These are phyloP conservation scores for Loripinus fragilis DNA, from an alignment of 2,888 invertebrate genomes.

Conservation along the genomic window DNA sequence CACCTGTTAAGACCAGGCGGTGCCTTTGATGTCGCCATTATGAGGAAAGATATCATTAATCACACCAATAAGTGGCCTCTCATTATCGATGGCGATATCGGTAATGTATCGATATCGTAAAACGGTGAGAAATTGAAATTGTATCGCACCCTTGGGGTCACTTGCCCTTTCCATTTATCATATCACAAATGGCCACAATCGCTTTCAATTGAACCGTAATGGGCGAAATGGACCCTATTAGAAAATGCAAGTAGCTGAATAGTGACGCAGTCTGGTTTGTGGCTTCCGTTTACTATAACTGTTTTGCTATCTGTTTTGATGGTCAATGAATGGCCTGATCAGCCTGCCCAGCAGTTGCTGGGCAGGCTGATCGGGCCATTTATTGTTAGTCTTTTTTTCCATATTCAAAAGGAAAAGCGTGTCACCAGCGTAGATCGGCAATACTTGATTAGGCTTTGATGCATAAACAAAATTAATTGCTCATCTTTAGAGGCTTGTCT, in stretches of 20 bases:
- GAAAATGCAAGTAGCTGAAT: neutral
- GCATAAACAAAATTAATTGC: slow-evolving; percentile 3
- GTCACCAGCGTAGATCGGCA: too few relatives aligned
- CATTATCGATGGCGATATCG: slow-evolving; percentile 39
- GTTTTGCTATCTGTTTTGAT: too few relatives aligned
- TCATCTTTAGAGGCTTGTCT: neutral
- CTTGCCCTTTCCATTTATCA: neutral
- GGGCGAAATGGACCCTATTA: neutral
- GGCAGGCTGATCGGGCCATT: too few relatives aligned
- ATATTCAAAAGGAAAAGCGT: slow-evolving; percentile 6
- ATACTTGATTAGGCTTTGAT: slow-evolving; percentile 8
- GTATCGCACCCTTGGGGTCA: slow-evolving; percentile 24
- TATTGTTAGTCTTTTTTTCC: slow-evolving; percentile 1
- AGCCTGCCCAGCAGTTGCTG: too few relatives aligned
- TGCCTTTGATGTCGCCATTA: slow-evolving; percentile 53
- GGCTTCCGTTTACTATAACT: too few relatives aligned
- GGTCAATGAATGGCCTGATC: too few relatives aligned
- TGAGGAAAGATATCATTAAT: slow-evolving; percentile 58
- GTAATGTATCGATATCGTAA: slow-evolving; percentile 20
- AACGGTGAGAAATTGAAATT: slow-evolving; percentile 28
- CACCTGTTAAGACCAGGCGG: slow-evolving; percentile 56
- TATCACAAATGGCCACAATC: neutral
- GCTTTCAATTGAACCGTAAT: neutral
- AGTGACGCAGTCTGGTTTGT: neutral
- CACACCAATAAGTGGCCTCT: slow-evolving; percentile 39